A percentile compares a stretch with the other conserved stretches of the same genome.
Conservation (phyloP, 1,140 invertebrate genomes). For the Bombus impatiens region DNA sequence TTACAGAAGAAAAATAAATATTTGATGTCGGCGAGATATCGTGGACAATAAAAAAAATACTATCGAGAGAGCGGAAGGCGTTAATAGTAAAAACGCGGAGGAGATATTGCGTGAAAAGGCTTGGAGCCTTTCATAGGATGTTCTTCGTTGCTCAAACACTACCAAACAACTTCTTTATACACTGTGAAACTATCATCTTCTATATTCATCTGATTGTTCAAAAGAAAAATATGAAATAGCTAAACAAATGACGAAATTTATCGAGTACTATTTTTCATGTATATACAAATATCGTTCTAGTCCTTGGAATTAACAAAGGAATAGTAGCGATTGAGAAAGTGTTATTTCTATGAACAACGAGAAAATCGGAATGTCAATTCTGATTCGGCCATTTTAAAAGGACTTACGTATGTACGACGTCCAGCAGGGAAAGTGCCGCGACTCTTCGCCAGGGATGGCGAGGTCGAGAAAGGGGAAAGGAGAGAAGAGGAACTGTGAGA, state of each 20-base stretch:
- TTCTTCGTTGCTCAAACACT: background rate
- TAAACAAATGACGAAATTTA: background rate
- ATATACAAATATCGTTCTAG: background rate
- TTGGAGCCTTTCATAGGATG: background rate
- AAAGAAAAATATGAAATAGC: background rate
- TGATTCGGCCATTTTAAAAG: constrained; percentile 60
- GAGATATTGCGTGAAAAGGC: background rate
- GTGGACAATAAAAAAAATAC: background rate
- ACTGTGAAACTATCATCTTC: background rate
- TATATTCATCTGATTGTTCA: background rate
- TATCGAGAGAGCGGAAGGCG: background rate
- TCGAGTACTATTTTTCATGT: background rate
- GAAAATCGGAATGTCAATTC: constrained; percentile 63
- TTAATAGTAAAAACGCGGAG: background rate
- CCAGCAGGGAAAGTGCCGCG: constrained; percentile 71
- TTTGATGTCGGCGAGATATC: background rate
- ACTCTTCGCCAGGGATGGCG: constrained; percentile 56
- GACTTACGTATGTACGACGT: constrained; percentile 62
- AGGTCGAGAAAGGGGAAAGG: constrained; percentile 49
- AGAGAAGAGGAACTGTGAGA: constrained; percentile 68
- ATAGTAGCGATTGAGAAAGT: constrained; percentile 15
- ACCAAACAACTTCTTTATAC: background rate
- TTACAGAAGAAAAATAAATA: background rate
- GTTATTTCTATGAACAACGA: constrained; percentile 35
- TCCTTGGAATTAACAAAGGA: no score